These are phyloP conservation scores for Periphyllus acericola DNA, from an alignment of 2,888 invertebrate genomes.

Conservation along the genomic window DNA sequence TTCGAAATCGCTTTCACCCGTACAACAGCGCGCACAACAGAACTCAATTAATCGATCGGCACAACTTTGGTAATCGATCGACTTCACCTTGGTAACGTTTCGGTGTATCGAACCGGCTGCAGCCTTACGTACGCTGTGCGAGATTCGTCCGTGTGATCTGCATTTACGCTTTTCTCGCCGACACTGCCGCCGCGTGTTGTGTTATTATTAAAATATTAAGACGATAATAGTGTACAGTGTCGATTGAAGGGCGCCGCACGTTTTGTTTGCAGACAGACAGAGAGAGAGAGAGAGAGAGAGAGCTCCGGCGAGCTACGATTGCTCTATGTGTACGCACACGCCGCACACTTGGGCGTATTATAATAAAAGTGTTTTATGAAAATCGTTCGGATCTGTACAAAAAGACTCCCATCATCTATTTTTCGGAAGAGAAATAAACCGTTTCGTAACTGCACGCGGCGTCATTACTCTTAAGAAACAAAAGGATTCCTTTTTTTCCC, in stretches of 20 bases:
- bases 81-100: background rate
- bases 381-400: background rate
- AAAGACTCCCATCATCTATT: no score
- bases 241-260: background rate
- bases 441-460: background rate
- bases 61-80: background rate
- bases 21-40: background rate
- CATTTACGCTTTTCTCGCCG: background rate
- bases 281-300: no score
- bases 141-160: background rate
- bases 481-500: background rate
- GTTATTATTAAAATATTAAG: background rate
- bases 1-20: constrained; percentile 10
- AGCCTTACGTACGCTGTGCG: background rate
- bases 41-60: background rate
- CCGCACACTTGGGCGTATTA: no score
- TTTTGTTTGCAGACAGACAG: background rate
- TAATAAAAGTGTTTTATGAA: background rate
- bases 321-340: no score
- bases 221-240: background rate
- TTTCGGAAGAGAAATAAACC: background rate
- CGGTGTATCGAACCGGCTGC: background rate
- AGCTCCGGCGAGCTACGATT: no score
- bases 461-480: background rate
- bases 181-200: background rate